Evolutionary conservation across 92 coral and sea anemone species (phyloP).

Genomic region (Paramuricea clavata): DNA sequence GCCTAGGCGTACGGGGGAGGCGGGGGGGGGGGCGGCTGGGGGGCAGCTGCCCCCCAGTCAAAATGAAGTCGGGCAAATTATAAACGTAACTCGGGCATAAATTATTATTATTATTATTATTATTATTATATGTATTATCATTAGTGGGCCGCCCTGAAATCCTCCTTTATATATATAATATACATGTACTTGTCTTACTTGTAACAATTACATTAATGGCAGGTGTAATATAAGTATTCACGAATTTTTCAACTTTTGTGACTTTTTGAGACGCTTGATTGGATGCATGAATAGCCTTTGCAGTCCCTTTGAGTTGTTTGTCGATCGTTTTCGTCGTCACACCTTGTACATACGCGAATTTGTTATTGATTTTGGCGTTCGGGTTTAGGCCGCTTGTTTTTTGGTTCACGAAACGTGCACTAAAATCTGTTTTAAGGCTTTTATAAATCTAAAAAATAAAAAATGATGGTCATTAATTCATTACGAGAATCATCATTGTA

Average conservation of each 20-base stretch:
- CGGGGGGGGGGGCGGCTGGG: too few species aligned
- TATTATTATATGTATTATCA: too few species aligned
- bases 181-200: not conserved
- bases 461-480: not conserved
- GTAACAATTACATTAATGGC: not conserved
- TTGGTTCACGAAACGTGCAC: not conserved
- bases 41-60: too few species aligned
- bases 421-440: not conserved
- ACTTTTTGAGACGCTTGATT: not conserved
- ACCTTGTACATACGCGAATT: slow-evolving; percentile 6
- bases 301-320: not conserved
- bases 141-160: too few species aligned
- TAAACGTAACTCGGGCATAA: too few species aligned
- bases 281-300: not conserved
- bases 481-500: too few species aligned
- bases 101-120: too few species aligned
- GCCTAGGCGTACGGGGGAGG: too few species aligned
- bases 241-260: not conserved
- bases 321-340: not conserved
- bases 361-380: not conserved
- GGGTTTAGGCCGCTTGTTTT: not conserved
- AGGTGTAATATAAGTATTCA: not conserved
- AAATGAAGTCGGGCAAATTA: too few species aligned
- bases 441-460: not conserved
- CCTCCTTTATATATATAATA: not conserved